Evolutionary conservation across 2,113 vertebrate genomes (phyloP).

Genomic region (Loxodonta africana): DNA sequence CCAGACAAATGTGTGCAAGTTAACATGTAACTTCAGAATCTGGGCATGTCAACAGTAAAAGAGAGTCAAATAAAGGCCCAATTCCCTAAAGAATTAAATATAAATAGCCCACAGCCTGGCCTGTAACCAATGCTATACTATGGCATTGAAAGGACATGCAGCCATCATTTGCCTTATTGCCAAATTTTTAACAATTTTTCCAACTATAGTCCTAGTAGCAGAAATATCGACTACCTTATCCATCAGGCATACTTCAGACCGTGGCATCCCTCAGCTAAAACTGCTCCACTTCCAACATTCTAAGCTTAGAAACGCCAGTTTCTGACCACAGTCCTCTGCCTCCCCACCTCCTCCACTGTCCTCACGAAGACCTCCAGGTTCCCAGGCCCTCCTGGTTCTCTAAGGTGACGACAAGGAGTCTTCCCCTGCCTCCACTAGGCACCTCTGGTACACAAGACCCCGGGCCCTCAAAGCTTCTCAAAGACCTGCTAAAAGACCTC

Average conservation of each 20-base stretch:
- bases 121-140: background rate
- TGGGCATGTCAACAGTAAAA: background rate
- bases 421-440: background rate
- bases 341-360: background rate
- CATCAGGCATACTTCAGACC: background rate
- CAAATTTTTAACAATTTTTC: background rate
- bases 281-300: too few species aligned
- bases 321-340: background rate
- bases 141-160: accelerated
- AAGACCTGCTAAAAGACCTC: background rate
- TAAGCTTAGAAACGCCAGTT: background rate
- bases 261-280: too few species aligned
- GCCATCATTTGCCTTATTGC: background rate
- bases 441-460: background rate
- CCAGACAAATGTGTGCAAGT: background rate
- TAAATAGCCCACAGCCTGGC: background rate
- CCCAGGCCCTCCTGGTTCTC: background rate
- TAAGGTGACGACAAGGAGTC: background rate
- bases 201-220: background rate
- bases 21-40: background rate
- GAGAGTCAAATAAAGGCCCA: background rate
- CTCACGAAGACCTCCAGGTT: background rate
- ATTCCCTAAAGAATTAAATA: background rate
- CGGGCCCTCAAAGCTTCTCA: background rate
- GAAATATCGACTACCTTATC: background rate